phyloP scores from a whole-genome alignment of 2,888 invertebrate species.

The Hyalella azteca region DNA sequence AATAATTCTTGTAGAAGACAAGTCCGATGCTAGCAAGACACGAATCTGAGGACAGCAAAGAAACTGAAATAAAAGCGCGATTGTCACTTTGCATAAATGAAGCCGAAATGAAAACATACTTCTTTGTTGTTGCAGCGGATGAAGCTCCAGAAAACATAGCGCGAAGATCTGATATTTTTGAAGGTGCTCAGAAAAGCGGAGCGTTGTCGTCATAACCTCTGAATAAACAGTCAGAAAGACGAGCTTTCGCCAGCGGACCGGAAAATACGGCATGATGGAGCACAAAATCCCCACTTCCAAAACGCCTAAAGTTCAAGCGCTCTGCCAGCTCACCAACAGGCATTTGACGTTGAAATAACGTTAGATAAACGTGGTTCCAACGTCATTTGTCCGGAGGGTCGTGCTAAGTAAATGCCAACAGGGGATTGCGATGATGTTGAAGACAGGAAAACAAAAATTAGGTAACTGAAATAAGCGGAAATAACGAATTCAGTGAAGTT shows the following conservation, averaged over 20 bases:
- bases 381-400: too few species aligned
- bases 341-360: too few species aligned
- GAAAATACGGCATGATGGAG: not conserved
- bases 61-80: not conserved
- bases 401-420: too few species aligned
- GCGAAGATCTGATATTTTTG: constrained; percentile 5
- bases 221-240: constrained; percentile 3
- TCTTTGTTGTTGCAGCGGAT: constrained; percentile 20
- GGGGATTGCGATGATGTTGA: too few species aligned
- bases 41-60: constrained; percentile 1
- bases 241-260: not conserved
- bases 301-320: too few species aligned
- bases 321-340: too few species aligned
- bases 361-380: too few species aligned
- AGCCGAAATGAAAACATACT: not conserved
- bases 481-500: too few species aligned
- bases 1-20: too few species aligned
- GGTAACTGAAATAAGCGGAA: too few species aligned
- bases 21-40: not conserved
- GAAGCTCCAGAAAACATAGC: constrained; percentile 1
- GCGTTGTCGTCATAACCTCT: constrained; percentile 31
- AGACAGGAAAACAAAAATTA: too few species aligned
- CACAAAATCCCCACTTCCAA: constrained; percentile 6
- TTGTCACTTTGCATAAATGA: constrained; percentile 20
- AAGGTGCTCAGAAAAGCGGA: not conserved